Percentiles rank a stretch among this genome's conserved stretches.
These are phyloP conservation scores for Capreolus pygargus DNA, from an alignment of 2,113 vertebrate species.

Conservation along the genomic window DNA sequence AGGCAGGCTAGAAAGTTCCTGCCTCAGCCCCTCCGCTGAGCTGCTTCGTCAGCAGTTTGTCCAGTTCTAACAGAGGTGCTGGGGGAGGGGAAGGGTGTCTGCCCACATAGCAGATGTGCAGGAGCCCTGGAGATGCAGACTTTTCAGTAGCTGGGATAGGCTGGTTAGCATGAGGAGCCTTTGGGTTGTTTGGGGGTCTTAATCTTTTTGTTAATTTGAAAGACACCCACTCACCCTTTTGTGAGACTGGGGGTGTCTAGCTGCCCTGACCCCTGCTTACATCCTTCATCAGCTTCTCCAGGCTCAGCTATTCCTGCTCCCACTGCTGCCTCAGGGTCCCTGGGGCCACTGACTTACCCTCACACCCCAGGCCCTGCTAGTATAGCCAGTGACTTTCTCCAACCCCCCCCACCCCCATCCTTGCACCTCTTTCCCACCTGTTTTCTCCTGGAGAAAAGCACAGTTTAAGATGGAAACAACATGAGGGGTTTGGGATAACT, in stretches of 20 bases:
- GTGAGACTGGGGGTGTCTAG: background rate
- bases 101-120: background rate
- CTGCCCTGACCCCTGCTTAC: background rate
- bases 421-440: background rate
- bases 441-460: background rate
- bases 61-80: constrained; percentile 35
- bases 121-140: background rate
- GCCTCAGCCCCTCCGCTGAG: background rate
- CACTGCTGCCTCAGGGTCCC: background rate
- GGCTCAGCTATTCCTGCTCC: background rate
- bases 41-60: constrained; percentile 52
- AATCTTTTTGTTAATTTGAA: background rate
- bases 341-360: background rate
- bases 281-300: background rate
- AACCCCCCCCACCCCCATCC: background rate
- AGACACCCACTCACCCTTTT: background rate
- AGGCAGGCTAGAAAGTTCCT: constrained; percentile 42
- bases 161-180: background rate
- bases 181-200: background rate
- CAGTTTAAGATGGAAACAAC: background rate
- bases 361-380: background rate
- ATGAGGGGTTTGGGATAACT: background rate
- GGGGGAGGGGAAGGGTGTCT: constrained; percentile 21
- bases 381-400: background rate
- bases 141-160: background rate